phyloP scores from a whole-genome alignment of 2,113 vertebrate genomes.

The Zonotrichia leucophrys region DNA sequence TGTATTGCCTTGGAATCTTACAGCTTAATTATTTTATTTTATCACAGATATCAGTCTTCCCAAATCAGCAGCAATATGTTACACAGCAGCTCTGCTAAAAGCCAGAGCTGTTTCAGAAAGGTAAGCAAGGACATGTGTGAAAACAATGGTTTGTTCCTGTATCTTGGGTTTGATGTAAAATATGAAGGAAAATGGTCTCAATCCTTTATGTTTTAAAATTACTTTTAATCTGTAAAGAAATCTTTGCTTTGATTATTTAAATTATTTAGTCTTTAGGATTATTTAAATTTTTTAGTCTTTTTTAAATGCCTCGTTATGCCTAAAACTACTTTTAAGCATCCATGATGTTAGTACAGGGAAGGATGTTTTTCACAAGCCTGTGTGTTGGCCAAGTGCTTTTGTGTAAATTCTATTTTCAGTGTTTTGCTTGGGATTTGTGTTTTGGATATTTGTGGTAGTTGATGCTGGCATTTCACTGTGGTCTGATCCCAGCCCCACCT shows the following conservation, averaged over 20 bases:
- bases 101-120: slow-evolving; percentile 98
- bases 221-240: neutral
- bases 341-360: neutral
- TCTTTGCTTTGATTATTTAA: neutral
- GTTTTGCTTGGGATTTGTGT: neutral
- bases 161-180: neutral
- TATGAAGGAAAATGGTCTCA: neutral
- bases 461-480: neutral
- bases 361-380: neutral
- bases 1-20: slow-evolving; percentile 30
- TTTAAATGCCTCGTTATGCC: neutral
- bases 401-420: neutral
- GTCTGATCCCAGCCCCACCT: neutral
- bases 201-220: neutral
- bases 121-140: slow-evolving; percentile 71
- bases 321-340: neutral
- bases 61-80: slow-evolving; percentile 98
- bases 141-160: neutral
- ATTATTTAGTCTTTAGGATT: neutral
- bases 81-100: slow-evolving; percentile 98
- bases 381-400: neutral
- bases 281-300: neutral
- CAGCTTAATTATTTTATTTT: slow-evolving; percentile 47
- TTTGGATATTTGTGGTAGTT: neutral
- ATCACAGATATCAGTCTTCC: slow-evolving; percentile 95